Conservation (phyloP, 2,113 vertebrate species). For the Ageneiosus marmoratus region DNA sequence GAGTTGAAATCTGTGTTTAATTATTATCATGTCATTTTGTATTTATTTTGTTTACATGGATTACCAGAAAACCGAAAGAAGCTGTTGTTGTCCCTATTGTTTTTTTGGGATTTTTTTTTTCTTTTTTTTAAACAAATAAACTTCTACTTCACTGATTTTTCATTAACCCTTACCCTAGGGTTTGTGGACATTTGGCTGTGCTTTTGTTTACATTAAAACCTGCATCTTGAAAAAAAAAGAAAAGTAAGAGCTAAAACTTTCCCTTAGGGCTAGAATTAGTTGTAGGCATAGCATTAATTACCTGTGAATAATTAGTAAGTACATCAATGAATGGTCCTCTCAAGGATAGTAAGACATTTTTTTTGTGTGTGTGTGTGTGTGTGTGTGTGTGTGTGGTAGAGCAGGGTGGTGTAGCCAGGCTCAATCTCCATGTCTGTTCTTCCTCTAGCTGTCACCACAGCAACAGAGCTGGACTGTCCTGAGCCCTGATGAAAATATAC, state of each 20-base stretch:
- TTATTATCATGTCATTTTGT: not conserved
- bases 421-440: constrained; percentile 49
- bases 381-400: constrained; percentile 12
- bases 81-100: not conserved
- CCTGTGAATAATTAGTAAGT: not conserved
- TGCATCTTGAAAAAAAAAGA: not conserved
- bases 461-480: constrained; percentile 59
- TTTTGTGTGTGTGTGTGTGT: not conserved
- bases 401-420: not conserved
- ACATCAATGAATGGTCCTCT: not conserved
- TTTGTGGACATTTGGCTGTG: not conserved
- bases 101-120: not conserved
- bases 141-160: not conserved
- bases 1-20: not conserved
- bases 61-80: not conserved
- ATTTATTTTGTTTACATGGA: not conserved
- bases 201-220: no score
- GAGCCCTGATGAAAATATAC: constrained; percentile 54
- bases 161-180: not conserved
- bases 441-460: constrained; percentile 55
- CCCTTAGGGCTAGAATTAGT: not conserved
- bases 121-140: not conserved
- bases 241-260: not conserved
- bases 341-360: not conserved
- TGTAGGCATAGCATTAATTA: not conserved